phyloP scores from a whole-genome alignment of 2,113 vertebrate species.

The Apteryx mantelli region DNA sequence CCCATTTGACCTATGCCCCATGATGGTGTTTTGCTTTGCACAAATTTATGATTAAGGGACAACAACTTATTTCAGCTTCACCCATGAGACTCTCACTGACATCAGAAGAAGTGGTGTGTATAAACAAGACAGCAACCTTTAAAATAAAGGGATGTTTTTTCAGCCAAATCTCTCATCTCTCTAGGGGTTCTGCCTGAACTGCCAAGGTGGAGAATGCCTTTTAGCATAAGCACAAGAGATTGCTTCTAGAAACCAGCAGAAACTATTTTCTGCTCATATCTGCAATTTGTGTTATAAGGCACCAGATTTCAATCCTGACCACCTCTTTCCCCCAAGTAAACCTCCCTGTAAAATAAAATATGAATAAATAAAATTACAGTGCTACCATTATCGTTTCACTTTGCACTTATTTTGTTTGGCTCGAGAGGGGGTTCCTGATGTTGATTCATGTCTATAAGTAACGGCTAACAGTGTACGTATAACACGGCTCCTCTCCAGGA shows the following conservation, averaged over 20 bases:
- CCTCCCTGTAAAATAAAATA: background rate
- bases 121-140: background rate
- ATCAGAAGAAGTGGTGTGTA: background rate
- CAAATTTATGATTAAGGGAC: background rate
- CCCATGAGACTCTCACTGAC: background rate
- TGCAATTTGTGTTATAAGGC: rapidly evolving
- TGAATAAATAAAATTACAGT: background rate
- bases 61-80: background rate
- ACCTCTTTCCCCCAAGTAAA: background rate
- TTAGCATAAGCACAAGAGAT: background rate
- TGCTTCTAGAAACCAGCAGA: background rate
- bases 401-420: background rate
- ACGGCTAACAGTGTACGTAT: background rate
- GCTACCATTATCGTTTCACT: background rate
- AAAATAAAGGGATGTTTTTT: background rate
- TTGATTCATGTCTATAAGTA: rapidly evolving
- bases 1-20: rapidly evolving
- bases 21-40: background rate
- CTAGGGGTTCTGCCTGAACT: background rate
- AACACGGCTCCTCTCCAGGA: rapidly evolving
- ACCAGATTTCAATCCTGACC: background rate
- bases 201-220: background rate
- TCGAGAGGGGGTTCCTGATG: rapidly evolving
- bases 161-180: background rate
- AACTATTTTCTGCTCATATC: background rate